These are phyloP conservation scores for Struthio camelus DNA, from an alignment of 2,113 vertebrate species.

Conservation along the genomic window DNA sequence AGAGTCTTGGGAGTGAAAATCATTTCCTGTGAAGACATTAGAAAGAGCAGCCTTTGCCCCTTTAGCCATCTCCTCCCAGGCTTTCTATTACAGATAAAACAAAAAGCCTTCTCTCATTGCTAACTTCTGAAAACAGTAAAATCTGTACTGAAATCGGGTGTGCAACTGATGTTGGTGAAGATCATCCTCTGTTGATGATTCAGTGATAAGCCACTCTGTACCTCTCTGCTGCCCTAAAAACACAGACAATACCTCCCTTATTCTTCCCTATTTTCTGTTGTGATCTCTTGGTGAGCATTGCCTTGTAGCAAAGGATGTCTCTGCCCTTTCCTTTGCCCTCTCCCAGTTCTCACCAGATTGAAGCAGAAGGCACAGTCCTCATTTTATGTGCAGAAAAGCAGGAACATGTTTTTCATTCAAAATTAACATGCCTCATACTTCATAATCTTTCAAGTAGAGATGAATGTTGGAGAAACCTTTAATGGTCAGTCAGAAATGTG, in stretches of 20 bases:
- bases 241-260: not conserved
- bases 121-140: not conserved
- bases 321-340: not conserved
- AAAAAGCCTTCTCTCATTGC: not conserved
- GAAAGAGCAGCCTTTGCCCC: not conserved
- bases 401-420: not conserved
- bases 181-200: not conserved
- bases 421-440: not conserved
- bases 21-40: not conserved
- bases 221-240: not conserved
- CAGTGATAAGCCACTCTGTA: not conserved
- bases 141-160: not conserved
- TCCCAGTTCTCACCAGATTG: not conserved
- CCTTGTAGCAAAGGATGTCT: not conserved
- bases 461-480: not conserved
- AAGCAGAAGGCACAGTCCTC: not conserved
- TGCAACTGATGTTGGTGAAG: not conserved
- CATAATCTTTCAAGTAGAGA: not conserved
- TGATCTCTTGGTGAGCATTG: not conserved
- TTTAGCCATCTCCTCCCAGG: not conserved
- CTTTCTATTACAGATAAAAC: not conserved
- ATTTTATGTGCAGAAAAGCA: not conserved
- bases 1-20: not conserved
- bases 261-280: not conserved
- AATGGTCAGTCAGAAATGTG: not conserved